These are phyloP conservation scores for Myopa tessellatipennis DNA, from an alignment of 2,888 invertebrate species.

Conservation along the genomic window DNA sequence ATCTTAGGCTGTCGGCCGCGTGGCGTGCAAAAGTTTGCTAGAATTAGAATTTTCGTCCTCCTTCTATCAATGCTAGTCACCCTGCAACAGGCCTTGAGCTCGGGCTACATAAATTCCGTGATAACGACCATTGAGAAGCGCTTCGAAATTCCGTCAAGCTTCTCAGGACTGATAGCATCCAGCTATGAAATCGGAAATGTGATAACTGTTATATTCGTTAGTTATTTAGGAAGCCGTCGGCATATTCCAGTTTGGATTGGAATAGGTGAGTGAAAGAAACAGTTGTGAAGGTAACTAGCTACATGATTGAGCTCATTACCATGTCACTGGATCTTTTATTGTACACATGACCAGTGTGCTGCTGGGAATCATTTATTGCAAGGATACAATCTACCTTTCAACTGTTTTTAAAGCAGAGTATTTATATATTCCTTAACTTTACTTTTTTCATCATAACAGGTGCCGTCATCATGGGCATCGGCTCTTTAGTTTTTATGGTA, in stretches of 20 bases:
- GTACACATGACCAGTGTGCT: too few relatives aligned
- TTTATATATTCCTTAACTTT: background rate
- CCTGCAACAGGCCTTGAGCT: constrained; percentile 89
- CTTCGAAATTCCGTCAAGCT: constrained; percentile 92
- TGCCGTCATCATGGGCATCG: constrained; percentile 92
- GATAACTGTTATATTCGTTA: constrained; percentile 94
- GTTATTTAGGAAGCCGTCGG: constrained; percentile 90
- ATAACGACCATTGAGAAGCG: constrained; percentile 97
- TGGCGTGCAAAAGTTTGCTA: constrained; percentile 87
- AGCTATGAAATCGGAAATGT: constrained; percentile 96
- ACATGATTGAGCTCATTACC: too few relatives aligned
- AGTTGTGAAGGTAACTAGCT: too few relatives aligned
- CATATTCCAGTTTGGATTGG: constrained; percentile 97
- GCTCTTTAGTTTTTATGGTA: constrained; percentile 91
- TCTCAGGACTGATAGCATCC: constrained; percentile 92
- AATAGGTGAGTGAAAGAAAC: constrained; percentile 74
- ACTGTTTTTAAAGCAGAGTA: background rate
- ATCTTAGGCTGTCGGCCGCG: constrained; percentile 87
- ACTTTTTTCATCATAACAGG: constrained; percentile 68
- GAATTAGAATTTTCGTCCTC: constrained; percentile 92
- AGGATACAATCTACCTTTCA: too few relatives aligned
- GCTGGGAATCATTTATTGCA: too few relatives aligned
- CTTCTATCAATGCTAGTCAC: constrained; percentile 90
- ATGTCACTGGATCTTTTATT: too few relatives aligned
- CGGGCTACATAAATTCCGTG: constrained; percentile 93